These are phyloP conservation scores for Panulirus ornatus DNA, from an alignment of 1,140 invertebrate genomes.

Conservation along the genomic window DNA sequence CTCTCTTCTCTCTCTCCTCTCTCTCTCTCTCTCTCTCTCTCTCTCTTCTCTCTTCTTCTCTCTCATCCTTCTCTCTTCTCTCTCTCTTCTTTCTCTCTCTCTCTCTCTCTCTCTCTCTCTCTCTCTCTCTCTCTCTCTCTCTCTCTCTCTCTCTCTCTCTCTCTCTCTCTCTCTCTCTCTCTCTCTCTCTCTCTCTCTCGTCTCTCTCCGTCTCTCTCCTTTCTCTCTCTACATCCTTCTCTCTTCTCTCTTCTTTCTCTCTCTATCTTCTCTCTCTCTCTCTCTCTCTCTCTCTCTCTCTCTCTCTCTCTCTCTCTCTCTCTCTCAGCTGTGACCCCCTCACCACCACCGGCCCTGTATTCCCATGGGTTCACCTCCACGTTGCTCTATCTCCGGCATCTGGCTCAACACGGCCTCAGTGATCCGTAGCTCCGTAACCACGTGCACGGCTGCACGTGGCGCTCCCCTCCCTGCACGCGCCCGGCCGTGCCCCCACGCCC, in stretches of 20 bases:
- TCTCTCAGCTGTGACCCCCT: neutral
- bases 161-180: neutral
- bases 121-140: too few species aligned
- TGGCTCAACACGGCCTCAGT: neutral
- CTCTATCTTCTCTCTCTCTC: too few species aligned
- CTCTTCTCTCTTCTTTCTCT: neutral
- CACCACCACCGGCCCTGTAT: neutral
- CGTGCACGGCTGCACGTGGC: neutral
- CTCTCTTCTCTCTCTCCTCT: neutral
- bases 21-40: neutral
- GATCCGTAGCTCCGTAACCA: neutral
- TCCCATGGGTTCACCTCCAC: slow-evolving; percentile 3
- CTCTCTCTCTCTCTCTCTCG: neutral
- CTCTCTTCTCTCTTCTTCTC: too few species aligned
- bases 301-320: neutral
- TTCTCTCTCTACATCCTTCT: neutral
- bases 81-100: neutral
- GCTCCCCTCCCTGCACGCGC: neutral
- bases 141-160: too few species aligned
- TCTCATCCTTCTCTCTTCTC: neutral
- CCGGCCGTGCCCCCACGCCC: neutral
- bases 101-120: neutral
- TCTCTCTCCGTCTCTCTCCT: neutral
- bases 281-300: neutral
- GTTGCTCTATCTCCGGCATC: neutral